Percentiles rank a stretch among this genome's conserved stretches.
Evolutionary conservation across 2,888 invertebrate species (phyloP).

Genomic region (Bedellia somnulentella): DNA sequence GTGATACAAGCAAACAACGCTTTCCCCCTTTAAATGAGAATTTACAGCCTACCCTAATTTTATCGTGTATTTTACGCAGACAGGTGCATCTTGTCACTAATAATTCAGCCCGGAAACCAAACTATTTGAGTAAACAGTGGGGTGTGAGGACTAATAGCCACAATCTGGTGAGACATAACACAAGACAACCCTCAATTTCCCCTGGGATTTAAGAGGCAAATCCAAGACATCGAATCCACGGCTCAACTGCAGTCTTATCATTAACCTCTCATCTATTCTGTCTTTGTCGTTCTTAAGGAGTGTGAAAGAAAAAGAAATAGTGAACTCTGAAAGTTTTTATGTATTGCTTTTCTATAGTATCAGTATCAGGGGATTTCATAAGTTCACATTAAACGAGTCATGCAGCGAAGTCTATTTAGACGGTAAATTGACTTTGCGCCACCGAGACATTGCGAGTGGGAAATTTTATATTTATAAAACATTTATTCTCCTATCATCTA

Average conservation of each 20-base stretch:
- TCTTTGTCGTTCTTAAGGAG: not conserved
- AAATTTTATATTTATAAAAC: too few relatives aligned
- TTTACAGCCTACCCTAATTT: slow-evolving; percentile 28
- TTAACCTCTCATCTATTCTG: slow-evolving; percentile 1
- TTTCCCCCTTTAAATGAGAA: slow-evolving; percentile 19
- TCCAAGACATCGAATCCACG: not conserved
- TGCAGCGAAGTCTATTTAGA: slow-evolving; percentile 7
- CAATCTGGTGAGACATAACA: slow-evolving; percentile 37
- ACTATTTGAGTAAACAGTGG: slow-evolving; percentile 48
- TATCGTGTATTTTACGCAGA: slow-evolving; percentile 19
- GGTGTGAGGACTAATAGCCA: slow-evolving; percentile 45
- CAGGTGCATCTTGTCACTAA: slow-evolving; percentile 31
- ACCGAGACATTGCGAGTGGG: too few relatives aligned
- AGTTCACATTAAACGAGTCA: slow-evolving; percentile 9
- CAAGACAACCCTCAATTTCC: slow-evolving; percentile 41
- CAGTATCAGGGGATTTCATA: slow-evolving; percentile 13
- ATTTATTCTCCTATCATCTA: too few relatives aligned
- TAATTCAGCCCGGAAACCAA: slow-evolving; percentile 39
- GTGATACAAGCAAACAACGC: too few relatives aligned
- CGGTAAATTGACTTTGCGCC: slow-evolving; percentile 6
- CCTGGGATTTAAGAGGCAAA: slow-evolving; percentile 20
- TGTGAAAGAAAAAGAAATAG: too few relatives aligned
- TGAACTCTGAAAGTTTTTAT: too few relatives aligned
- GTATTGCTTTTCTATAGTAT: too few relatives aligned
- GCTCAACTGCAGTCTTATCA: too few relatives aligned